A percentile compares a stretch with the other conserved stretches of the same genome.
Evolutionary conservation across 37 sponge, comb jelly and placozoan species (phyloP).

Genomic region (Dysidea cf. avara): DNA sequence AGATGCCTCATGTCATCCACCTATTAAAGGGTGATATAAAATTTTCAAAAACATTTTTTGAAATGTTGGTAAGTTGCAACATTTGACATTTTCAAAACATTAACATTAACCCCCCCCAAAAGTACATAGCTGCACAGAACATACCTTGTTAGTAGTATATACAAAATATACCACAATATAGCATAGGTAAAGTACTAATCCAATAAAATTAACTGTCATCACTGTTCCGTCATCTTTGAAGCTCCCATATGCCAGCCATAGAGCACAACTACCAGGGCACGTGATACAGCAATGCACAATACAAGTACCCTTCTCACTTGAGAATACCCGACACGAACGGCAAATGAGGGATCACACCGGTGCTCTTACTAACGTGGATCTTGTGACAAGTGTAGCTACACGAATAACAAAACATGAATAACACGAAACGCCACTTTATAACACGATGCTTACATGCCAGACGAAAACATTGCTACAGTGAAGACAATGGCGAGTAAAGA

Average conservation of each 20-base stretch:
- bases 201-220: constrained; percentile 45
- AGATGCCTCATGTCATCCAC: too few species aligned
- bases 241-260: constrained; percentile 66
- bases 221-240: constrained; percentile 48
- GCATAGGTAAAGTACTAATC: constrained; percentile 37
- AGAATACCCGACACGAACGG: constrained; percentile 66
- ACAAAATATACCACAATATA: constrained; percentile 46
- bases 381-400: constrained; percentile 12
- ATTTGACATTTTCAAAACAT: too few species aligned
- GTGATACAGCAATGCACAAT: neutral
- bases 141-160: constrained; percentile 60
- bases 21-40: too few species aligned
- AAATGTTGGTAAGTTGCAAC: too few species aligned
- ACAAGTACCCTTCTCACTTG: constrained; percentile 47
- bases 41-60: too few species aligned
- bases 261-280: constrained; percentile 44
- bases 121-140: too few species aligned
- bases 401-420: too few species aligned
- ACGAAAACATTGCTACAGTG: constrained; percentile 53
- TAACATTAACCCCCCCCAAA: too few species aligned
- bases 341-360: constrained; percentile 53
- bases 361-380: constrained; percentile 46
- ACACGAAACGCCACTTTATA: too few species aligned
- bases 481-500: constrained; percentile 5
- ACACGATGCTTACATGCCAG: constrained; percentile 39